These are phyloP conservation scores for Pardosa pseudoannulata DNA, from an alignment of 2,888 invertebrate species.

Conservation along the genomic window DNA sequence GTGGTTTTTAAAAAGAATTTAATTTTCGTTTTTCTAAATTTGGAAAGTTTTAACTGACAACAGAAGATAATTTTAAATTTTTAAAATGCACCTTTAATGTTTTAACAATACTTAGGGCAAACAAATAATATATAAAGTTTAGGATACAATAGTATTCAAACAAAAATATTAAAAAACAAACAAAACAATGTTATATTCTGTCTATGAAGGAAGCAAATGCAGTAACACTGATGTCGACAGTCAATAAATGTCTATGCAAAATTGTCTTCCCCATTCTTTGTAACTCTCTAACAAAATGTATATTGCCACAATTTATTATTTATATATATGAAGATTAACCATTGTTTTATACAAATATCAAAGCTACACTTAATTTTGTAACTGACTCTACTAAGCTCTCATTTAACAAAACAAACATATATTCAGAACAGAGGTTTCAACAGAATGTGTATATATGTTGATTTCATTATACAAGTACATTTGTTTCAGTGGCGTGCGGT, in stretches of 20 bases:
- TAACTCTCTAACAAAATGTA: not conserved
- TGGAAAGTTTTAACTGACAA: no score
- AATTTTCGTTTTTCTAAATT: no score
- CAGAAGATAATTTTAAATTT: no score
- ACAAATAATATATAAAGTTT: no score
- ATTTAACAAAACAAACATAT: constrained; percentile 1
- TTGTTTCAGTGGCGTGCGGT: no score
- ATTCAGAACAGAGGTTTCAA: not conserved
- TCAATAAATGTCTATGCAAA: not conserved
- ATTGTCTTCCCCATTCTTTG: not conserved
- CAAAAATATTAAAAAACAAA: not conserved
- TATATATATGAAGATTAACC: not conserved
- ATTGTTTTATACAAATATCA: not conserved
- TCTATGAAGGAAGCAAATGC: not conserved
- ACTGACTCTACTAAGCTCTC: constrained; percentile 8
- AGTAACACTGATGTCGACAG: not conserved
- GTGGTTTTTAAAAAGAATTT: no score
- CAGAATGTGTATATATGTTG: no score
- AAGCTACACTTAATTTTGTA: not conserved
- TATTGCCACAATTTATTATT: not conserved
- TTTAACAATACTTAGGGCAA: no score
- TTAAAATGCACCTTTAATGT: no score
- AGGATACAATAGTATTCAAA: no score
- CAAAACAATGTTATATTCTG: not conserved
- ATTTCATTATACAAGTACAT: no score